These are phyloP conservation scores for Pseudolycoriella hygida DNA, from an alignment of 2,888 invertebrate genomes.

Conservation along the genomic window DNA sequence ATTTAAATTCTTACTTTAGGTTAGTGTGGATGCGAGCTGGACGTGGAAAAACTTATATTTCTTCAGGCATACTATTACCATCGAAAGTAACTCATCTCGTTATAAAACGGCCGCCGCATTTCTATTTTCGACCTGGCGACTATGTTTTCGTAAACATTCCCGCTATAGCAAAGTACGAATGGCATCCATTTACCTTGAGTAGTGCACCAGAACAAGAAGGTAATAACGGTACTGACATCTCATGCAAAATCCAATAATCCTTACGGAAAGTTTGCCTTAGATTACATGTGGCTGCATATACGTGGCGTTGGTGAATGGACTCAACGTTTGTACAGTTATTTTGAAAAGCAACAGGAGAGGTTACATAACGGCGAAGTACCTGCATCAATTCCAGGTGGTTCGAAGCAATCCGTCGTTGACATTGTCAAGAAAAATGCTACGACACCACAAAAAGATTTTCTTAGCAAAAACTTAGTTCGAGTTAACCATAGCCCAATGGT, in stretches of 20 bases:
- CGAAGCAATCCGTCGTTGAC: constrained; percentile 16
- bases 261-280: constrained; percentile 28
- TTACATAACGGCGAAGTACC: constrained; percentile 47
- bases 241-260: background rate
- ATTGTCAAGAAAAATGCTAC: constrained; percentile 14
- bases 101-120: constrained; percentile 68
- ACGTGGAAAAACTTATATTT: constrained; percentile 75
- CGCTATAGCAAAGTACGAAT: constrained; percentile 78
- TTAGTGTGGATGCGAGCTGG: constrained; percentile 45
- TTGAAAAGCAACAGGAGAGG: constrained; percentile 62
- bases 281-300: constrained; percentile 84
- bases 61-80: constrained; percentile 69
- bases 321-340: constrained; percentile 67
- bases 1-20: constrained; percentile 13
- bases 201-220: constrained; percentile 89
- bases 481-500: constrained; percentile 7
- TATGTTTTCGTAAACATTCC: constrained; percentile 89
- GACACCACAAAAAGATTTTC: constrained; percentile 24
- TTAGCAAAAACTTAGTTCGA: constrained; percentile 19
- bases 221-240: constrained; percentile 17
- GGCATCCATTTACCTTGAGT: constrained; percentile 95
- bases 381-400: constrained; percentile 19
- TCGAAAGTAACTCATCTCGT: constrained; percentile 84
- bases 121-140: constrained; percentile 83
- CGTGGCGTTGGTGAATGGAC: constrained; percentile 92